Evolutionary conservation across 2,797 vertebrate species (phyloP), one percentile per base, ranked within the genome.

Genomic region (Menidia menidia): DNA sequence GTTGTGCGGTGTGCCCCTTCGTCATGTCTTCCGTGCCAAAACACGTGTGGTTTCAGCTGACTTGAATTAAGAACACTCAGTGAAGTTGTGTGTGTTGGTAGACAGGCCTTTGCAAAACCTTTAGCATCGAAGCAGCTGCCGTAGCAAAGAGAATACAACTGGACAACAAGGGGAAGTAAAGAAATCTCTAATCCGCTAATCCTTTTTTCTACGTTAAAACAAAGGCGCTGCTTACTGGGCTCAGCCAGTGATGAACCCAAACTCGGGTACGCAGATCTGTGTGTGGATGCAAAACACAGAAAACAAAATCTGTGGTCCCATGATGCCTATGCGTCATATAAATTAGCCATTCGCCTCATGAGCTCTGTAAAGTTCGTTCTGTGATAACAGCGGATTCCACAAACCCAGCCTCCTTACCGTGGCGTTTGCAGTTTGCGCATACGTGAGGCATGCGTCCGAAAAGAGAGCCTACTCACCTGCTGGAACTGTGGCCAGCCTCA

Each of bases 361-460:
- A 11, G 48, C 54, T 67, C 15, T 59, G 31, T 43, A 45, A 25
- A 53, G 31, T 69, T 57, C 57, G 63, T 56, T 78, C 2, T 69
- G 68, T 80, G 44, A 63, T 68, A 25, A 6, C 19, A 44, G 16
- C 35, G 10, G 35, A 39, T 39, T 7, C 35, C 6, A 39, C 10
- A 10, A 39, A 10, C 7, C 4, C 35, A 39, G 1, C 2, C 7
- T 10, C 7, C 35, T 39, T 39, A 73, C 59, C 18, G 62, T 47
- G 64, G 9, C 33, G 41, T 68, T 64, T 66, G 9, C 35, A 12
- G 18, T 32, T 57, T 10, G 18, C 59, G 42, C 57, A 55, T 59
- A 33, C 74, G 42, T 11, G 1, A 6, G n/a, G 35, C 12, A 41
- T 39, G 19, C 47, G 19, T 60, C 42, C 45, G 63, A 30, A 63